phyloP scores from a whole-genome alignment of 1,140 invertebrate genomes.

The Radopholus similis region DNA sequence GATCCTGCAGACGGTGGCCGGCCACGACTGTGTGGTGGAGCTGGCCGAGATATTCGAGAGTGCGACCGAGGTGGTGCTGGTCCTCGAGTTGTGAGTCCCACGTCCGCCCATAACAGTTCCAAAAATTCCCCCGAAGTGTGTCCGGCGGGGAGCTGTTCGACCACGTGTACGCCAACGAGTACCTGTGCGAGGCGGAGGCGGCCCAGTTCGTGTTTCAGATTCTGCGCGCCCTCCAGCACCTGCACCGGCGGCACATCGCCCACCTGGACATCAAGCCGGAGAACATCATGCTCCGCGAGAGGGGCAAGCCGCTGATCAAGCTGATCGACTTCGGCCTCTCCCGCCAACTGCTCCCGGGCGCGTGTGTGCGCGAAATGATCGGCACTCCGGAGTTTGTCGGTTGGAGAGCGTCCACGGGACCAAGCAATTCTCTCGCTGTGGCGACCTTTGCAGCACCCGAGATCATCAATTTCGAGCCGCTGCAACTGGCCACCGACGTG shows the following conservation, averaged over 20 bases:
- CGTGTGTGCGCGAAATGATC: conserved; percentile 64
- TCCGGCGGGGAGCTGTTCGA: conserved; percentile 67
- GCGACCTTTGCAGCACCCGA: conserved; percentile 63
- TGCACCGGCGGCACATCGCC: conserved; percentile 64
- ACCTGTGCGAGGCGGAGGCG: conserved; percentile 65
- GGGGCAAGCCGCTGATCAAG: conserved; percentile 64
- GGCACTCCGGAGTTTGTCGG: conserved; percentile 68
- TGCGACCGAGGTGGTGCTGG: conserved; percentile 63
- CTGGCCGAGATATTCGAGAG: conserved; percentile 66
- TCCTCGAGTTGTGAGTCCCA: conserved; percentile 65
- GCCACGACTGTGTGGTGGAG: conserved; percentile 65
- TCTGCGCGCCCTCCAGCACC: conserved; percentile 63
- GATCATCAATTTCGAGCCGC: conserved; percentile 64
- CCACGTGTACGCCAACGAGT: conserved; percentile 65
- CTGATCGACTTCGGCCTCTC: conserved; percentile 72
- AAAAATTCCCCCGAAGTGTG: conserved; percentile 61
- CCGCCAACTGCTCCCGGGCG: conserved; percentile 62
- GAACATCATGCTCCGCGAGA: conserved; percentile 65
- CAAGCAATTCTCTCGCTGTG: neutral
- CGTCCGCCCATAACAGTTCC: neutral
- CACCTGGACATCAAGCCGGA: conserved; percentile 68
- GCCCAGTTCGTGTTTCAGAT: conserved; percentile 66
- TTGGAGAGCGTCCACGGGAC: conserved; percentile 37
- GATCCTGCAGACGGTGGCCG: conserved; percentile 63
- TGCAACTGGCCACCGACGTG: conserved; percentile 62